Percentiles rank a stretch among this genome's conserved stretches.
phyloP scores from a whole-genome alignment of 2,888 invertebrate genomes.

The Idaea dimidiata region DNA sequence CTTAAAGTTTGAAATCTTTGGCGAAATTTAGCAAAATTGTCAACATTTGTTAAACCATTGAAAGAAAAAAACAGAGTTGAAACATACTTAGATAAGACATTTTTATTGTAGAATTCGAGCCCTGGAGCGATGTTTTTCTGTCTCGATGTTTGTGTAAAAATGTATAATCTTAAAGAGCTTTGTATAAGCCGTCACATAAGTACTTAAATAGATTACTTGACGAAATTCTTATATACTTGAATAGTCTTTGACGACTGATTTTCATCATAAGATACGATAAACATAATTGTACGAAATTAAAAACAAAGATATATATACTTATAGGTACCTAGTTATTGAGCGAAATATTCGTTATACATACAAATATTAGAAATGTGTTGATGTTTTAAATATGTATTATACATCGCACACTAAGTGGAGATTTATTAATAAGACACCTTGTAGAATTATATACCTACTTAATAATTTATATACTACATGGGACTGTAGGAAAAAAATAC shows the following conservation, averaged over 20 bases:
- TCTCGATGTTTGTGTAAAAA: constrained; percentile 5
- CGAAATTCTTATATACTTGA: constrained; percentile 37
- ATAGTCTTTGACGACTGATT: constrained; percentile 75
- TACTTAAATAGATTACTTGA: constrained; percentile 41
- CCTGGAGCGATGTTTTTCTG: background rate
- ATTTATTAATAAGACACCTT: constrained; percentile 20
- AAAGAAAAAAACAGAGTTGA: no score
- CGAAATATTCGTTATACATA: constrained; percentile 45
- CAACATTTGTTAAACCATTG: no score
- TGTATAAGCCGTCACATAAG: constrained; percentile 48
- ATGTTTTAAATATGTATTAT: constrained; percentile 50
- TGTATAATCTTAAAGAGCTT: constrained; percentile 41
- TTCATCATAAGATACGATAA: constrained; percentile 63
- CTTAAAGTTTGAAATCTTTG: no score
- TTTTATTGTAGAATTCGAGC: no score
- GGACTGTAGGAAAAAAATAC: constrained; percentile 16
- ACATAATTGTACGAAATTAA: constrained; percentile 43
- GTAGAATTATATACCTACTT: constrained; percentile 20
- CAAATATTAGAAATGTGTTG: constrained; percentile 55
- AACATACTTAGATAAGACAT: no score
- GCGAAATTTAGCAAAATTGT: no score
- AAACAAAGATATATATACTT: constrained; percentile 12
- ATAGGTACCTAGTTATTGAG: constrained; percentile 13
- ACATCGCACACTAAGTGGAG: constrained; percentile 41
- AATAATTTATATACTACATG: constrained; percentile 2